These are phyloP conservation scores for Crenuchus spilurus DNA, from an alignment of 2,797 vertebrate species.

Conservation along the genomic window DNA sequence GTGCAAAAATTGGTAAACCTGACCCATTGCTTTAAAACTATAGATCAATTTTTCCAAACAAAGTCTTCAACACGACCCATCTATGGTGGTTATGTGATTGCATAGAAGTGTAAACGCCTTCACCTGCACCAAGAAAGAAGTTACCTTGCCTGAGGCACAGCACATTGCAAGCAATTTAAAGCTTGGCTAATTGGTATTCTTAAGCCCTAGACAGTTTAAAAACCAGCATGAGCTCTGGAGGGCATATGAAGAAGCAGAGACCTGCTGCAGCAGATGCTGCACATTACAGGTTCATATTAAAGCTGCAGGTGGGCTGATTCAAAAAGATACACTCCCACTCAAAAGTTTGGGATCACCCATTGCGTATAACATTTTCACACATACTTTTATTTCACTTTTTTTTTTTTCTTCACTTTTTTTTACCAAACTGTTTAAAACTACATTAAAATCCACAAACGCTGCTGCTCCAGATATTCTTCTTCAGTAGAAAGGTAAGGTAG, in stretches of 20 bases:
- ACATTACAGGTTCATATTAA: constrained; percentile 48
- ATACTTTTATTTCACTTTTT: no score
- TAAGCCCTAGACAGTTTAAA: constrained; percentile 35
- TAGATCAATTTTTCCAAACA: no score
- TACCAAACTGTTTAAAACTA: no score
- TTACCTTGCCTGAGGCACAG: constrained; percentile 27
- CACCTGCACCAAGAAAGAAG: constrained; percentile 21
- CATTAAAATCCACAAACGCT: no score
- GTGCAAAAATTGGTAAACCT: no score
- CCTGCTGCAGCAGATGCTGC: constrained; percentile 45
- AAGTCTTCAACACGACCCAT: constrained; percentile 9
- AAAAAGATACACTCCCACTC: neutral
- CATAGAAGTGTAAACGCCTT: constrained; percentile 21
- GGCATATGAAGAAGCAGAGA: constrained; percentile 43
- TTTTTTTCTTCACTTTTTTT: no score
- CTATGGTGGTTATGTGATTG: constrained; percentile 3
- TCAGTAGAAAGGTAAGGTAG: no score
- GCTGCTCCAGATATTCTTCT: no score
- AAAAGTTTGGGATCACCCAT: no score
- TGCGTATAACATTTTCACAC: no score
- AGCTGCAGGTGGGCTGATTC: constrained; percentile 22
- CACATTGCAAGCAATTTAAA: constrained; percentile 37
- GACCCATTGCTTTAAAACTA: no score
- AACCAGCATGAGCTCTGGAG: constrained; percentile 38
- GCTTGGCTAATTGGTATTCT: constrained; percentile 47